These are phyloP conservation scores for Caiman crocodilus DNA, from an alignment of 2,797 vertebrate species.

Conservation along the genomic window DNA sequence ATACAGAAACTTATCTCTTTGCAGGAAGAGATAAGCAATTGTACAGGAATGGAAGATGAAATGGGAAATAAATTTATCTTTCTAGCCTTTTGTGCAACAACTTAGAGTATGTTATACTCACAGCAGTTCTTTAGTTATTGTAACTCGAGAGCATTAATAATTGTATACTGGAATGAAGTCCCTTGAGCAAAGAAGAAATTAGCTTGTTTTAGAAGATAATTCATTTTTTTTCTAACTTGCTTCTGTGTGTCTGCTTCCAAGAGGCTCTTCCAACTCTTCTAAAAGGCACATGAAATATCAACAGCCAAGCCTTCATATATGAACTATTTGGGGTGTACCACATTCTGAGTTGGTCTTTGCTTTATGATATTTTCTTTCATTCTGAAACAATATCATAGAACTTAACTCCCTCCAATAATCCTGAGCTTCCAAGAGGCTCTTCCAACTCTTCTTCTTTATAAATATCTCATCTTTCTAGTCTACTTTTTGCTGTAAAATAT, in stretches of 20 bases:
- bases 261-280: background rate
- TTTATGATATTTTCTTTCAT: background rate
- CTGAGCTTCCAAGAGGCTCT: too few species aligned
- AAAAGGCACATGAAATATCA: background rate
- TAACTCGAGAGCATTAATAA: rapidly evolving
- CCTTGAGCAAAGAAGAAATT: background rate
- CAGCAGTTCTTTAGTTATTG: background rate
- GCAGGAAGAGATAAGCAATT: background rate
- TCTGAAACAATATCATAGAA: background rate
- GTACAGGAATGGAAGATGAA: background rate
- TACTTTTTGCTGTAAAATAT: background rate
- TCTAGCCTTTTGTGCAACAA: background rate
- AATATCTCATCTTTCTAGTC: background rate
- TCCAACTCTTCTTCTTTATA: too few species aligned
- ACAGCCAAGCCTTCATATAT: background rate
- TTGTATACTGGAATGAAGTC: background rate
- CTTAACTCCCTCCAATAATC: background rate
- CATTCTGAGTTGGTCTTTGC: background rate
- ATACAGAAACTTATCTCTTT: background rate
- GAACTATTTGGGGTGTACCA: background rate
- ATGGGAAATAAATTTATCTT: background rate
- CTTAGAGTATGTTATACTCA: background rate
- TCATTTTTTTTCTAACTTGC: background rate
- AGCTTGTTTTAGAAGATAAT: too few species aligned
- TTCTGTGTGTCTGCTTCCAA: rapidly evolving